These are phyloP conservation scores for Plagodis pulveraria DNA, from an alignment of 2,888 invertebrate genomes.

Conservation along the genomic window DNA sequence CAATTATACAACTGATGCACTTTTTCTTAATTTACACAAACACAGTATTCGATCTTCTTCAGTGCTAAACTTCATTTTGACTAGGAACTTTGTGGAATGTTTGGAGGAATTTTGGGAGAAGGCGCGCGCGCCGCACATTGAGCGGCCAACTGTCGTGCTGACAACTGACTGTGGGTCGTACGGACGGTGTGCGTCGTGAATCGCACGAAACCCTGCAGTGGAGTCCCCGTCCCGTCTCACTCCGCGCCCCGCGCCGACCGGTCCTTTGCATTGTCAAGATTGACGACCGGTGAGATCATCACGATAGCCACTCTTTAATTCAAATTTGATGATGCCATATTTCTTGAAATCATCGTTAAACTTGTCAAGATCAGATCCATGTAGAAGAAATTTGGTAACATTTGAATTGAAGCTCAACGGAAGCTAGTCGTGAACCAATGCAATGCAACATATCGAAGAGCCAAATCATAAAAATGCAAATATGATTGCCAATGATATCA, in stretches of 20 bases:
- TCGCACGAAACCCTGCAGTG: conserved; percentile 76
- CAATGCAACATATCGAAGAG: no score
- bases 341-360: conserved; percentile 34
- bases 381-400: neutral
- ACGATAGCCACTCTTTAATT: conserved; percentile 62
- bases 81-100: conserved; percentile 67
- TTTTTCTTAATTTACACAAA: conserved; percentile 59
- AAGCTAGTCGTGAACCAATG: neutral
- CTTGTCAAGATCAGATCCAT: conserved; percentile 11
- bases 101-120: conserved; percentile 50
- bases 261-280: conserved; percentile 83
- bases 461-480: no score
- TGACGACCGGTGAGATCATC: conserved; percentile 82
- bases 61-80: conserved; percentile 68
- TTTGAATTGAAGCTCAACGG: neutral
- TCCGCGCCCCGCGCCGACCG: conserved; percentile 69
- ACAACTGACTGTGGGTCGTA: conserved; percentile 59
- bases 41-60: conserved; percentile 46
- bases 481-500: no score
- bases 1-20: conserved; percentile 60
- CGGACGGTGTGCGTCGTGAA: conserved; percentile 60
- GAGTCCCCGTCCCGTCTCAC: conserved; percentile 63
- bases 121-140: conserved; percentile 79
- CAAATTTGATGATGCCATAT: conserved; percentile 56
- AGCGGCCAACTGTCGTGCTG: conserved; percentile 77